These are phyloP conservation scores for Melanotaenia maccullochi DNA, from an alignment of 2,797 vertebrate species.

Conservation along the genomic window DNA sequence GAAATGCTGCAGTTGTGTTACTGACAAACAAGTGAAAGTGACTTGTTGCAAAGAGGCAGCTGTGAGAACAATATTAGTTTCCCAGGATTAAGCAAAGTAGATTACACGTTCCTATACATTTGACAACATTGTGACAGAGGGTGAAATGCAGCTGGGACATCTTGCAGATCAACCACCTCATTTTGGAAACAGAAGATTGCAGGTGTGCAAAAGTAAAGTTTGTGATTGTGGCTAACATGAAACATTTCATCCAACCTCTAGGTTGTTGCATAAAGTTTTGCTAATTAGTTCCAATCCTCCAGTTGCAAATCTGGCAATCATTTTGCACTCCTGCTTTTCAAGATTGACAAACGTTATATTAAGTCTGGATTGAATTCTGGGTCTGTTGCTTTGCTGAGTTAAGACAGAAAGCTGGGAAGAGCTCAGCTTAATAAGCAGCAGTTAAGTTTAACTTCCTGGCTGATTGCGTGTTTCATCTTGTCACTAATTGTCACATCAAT, in stretches of 20 bases:
- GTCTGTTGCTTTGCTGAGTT: background rate
- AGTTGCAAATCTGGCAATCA: background rate
- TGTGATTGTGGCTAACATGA: no score
- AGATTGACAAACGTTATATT: no score
- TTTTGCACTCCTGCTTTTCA: background rate
- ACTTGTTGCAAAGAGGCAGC: conserved; percentile 12
- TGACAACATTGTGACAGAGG: conserved; percentile 26
- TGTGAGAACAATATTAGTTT: conserved; percentile 28
- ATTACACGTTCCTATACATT: conserved; percentile 24
- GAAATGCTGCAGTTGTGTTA: conserved; percentile 42
- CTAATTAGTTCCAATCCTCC: no score
- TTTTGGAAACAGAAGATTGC: no score
- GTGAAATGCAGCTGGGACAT: background rate
- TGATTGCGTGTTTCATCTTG: background rate
- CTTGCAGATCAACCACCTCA: background rate
- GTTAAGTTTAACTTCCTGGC: background rate
- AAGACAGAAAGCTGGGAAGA: background rate
- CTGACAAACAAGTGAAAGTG: conserved; percentile 37
- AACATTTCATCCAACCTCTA: background rate
- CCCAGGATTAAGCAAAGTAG: conserved; percentile 28
- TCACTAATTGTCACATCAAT: background rate
- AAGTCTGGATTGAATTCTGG: background rate
- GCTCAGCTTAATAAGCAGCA: background rate
- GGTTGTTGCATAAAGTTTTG: background rate
- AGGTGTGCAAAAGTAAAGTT: no score